These are phyloP conservation scores for Pseudoatta argentina DNA, from an alignment of 1,140 invertebrate genomes.

Conservation along the genomic window DNA sequence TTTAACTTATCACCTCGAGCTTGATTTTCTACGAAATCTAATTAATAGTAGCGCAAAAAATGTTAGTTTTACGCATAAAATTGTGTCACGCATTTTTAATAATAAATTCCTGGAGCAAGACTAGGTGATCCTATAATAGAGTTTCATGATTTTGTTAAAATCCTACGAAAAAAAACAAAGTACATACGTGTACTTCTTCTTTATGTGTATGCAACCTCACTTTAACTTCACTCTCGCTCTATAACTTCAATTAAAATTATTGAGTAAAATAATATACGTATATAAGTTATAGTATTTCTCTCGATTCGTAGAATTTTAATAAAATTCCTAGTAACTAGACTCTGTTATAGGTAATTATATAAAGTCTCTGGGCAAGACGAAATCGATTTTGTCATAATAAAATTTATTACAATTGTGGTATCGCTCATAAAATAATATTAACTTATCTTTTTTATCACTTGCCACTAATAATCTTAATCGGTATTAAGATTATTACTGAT, in stretches of 20 bases:
- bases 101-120: not conserved
- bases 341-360: no score
- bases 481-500: not conserved
- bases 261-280: no score
- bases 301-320: no score
- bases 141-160: no score
- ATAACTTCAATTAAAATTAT: no score
- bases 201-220: no score
- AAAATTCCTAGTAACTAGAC: no score
- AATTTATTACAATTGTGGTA: not conserved
- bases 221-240: no score
- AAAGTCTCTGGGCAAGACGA: not conserved
- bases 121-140: no score
- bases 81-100: not conserved
- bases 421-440: not conserved
- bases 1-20: conserved; percentile 28
- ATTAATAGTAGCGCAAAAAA: not conserved
- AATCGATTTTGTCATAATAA: not conserved
- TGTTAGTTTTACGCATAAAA: not conserved
- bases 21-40: not conserved
- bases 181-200: no score
- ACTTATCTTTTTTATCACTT: not conserved
- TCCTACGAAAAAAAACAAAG: no score
- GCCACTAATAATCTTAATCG: not conserved
- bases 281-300: no score